Evolutionary conservation across 2,888 invertebrate genomes (phyloP), one percentile per base, ranked within the genome.

Genomic region (Yponomeuta malinellus): DNA sequence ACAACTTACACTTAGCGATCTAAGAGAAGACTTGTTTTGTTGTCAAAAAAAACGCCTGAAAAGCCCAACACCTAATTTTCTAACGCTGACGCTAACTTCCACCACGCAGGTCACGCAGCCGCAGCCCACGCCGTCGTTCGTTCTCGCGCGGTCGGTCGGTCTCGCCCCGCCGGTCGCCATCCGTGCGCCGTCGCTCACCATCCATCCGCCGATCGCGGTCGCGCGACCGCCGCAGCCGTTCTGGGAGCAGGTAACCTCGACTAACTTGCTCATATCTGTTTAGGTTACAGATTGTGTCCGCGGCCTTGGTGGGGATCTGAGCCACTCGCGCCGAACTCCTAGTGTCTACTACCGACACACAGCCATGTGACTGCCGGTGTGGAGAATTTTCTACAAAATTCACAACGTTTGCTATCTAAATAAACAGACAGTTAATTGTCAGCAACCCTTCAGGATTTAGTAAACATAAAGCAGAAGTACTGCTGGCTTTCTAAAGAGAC

Each of bases 111-210:
- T 87, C 92, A 2, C 89, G 92, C 74, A 91, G 92, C 78, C 90
- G 93, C 76, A 92, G 91, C 72, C 92, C 93, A 0, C 83, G 93
- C 1, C 82, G 90, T 43, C 88, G 93, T 0, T 92, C 92, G 66
- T 87, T 83, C 78, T 92, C 92, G 5, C 88, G 91, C 71, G 91
- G 89, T 0, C 81, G 92, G 5, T 91, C 91, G n/a, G 75, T 73
- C 3, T 92, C 92, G 0, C 90, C 86, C 10, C 86, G 92, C 1
- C 89, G 92, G 1, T 91, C 92, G 65, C 89, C 89, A 4, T 90
- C 92, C 0, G 83, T 89, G 3, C 83, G 91, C 0, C 87, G 91
- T 52, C 87, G 90, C 9, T 89, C 91, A 23, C 89, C 90, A 0
- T 90, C 89, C 0, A 82, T 86, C 1, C 82, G 90, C 48, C 70